A percentile compares a stretch with the other conserved stretches of the same genome.
Conservation (phyloP, 2,888 invertebrate species). For the Vannuccia rotundouncinata region DNA sequence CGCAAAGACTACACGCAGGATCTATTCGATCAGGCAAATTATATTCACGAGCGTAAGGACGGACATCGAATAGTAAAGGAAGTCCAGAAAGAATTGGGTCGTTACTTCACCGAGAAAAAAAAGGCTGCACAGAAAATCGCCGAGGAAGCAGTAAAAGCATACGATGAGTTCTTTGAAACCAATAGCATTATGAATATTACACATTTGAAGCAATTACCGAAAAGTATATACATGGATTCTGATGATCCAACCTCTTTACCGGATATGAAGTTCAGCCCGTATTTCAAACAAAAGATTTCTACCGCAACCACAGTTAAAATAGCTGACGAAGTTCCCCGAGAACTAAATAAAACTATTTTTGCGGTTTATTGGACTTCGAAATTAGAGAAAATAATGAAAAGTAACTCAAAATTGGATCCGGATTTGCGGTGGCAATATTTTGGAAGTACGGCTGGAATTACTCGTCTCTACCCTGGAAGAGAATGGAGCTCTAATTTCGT, state of each 20-base stretch:
- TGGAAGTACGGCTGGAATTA: constrained; percentile 55
- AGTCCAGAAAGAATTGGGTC: constrained; percentile 50
- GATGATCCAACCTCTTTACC: constrained; percentile 53
- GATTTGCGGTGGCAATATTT: constrained; percentile 56
- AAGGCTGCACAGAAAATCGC: constrained; percentile 51
- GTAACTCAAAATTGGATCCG: constrained; percentile 45
- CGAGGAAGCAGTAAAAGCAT: constrained; percentile 47
- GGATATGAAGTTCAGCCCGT: constrained; percentile 51
- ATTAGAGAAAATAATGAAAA: constrained; percentile 51
- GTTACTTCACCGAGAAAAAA: constrained; percentile 53
- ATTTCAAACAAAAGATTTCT: constrained; percentile 55
- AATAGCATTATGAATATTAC: constrained; percentile 42
- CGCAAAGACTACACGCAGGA: constrained; percentile 53
- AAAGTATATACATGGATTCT: constrained; percentile 51
- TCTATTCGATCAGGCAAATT: constrained; percentile 53
- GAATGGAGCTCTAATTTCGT: constrained; percentile 58
- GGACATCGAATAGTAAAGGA: constrained; percentile 50
- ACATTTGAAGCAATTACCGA: constrained; percentile 45
- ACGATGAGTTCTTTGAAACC: no score
- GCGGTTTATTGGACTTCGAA: constrained; percentile 51
- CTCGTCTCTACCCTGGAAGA: constrained; percentile 55
- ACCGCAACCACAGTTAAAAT: constrained; percentile 54
- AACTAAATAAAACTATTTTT: constrained; percentile 49
- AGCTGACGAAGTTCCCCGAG: constrained; percentile 56
- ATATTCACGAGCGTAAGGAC: constrained; percentile 52